Percentiles rank a stretch among this genome's conserved stretches.
These are phyloP conservation scores for Taenioides sp. DNA, from an alignment of 2,797 vertebrate species.

Conservation along the genomic window DNA sequence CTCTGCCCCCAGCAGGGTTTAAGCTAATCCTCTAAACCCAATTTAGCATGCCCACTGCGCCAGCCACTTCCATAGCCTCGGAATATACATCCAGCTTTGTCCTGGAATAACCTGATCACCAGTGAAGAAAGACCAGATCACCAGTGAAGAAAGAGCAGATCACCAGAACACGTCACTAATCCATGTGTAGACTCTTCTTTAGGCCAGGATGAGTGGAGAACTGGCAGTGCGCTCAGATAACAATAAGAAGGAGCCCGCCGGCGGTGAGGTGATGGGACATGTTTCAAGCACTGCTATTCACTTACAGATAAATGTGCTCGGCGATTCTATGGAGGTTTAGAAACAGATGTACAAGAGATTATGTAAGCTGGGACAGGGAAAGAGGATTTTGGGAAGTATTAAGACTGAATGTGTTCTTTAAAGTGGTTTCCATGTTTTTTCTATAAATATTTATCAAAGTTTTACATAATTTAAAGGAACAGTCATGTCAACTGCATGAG, in stretches of 20 bases:
- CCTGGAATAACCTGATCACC: slow-evolving; percentile 11
- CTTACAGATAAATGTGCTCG: slow-evolving; percentile 1
- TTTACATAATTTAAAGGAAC: too few relatives aligned
- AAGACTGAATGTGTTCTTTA: too few relatives aligned
- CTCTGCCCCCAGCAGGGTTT: slow-evolving; percentile 6
- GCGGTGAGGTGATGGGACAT: background rate
- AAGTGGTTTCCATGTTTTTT: too few relatives aligned
- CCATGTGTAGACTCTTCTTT: background rate
- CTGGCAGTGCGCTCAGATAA: slow-evolving; percentile 9
- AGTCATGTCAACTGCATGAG: too few relatives aligned
- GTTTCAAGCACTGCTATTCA: slow-evolving; percentile 13
- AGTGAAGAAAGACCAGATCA: slow-evolving; percentile 1
- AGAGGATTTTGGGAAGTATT: background rate
- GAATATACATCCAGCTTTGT: background rate
- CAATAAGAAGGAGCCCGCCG: slow-evolving; percentile 17
- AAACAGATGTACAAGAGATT: background rate
- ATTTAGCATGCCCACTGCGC: slow-evolving; percentile 18
- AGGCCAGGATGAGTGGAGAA: slow-evolving; percentile 3
- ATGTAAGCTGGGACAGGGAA: background rate
- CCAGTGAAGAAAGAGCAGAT: background rate
- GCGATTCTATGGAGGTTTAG: background rate
- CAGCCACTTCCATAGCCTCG: background rate
- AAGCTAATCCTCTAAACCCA: slow-evolving; percentile 33
- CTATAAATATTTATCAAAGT: too few relatives aligned
- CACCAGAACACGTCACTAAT: slow-evolving; percentile 11